Percentiles rank a stretch among this genome's conserved stretches.
Conservation (phyloP, 2,888 invertebrate genomes). For the Phalera bucephala region DNA sequence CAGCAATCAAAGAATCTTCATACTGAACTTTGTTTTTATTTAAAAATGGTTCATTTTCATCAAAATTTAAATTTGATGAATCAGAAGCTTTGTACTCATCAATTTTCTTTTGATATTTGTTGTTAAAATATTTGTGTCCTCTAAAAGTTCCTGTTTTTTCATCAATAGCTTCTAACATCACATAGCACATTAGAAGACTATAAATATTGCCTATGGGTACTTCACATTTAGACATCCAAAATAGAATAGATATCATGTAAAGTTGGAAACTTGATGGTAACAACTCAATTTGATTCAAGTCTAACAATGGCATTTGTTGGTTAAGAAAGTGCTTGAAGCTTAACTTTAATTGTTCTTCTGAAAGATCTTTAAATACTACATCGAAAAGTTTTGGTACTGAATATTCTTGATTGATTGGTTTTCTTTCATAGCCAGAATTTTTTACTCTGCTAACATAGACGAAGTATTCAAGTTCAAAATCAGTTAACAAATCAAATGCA, state of each 20-base stretch:
- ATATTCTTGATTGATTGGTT: constrained; percentile 47
- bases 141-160: constrained; percentile 80
- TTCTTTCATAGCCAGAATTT: constrained; percentile 50
- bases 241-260: constrained; percentile 81
- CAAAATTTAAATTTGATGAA: constrained; percentile 8
- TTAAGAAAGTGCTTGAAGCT: constrained; percentile 77
- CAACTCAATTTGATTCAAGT: constrained; percentile 54
- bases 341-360: constrained; percentile 44
- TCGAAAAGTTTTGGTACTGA: constrained; percentile 45
- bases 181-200: constrained; percentile 81
- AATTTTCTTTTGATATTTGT: constrained; percentile 64
- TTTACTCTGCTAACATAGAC: constrained; percentile 65
- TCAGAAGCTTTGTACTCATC: constrained; percentile 46
- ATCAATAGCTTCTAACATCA: constrained; percentile 83
- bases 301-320: constrained; percentile 56
- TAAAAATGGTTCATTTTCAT: constrained; percentile 51
- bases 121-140: constrained; percentile 70
- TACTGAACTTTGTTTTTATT: constrained; percentile 77
- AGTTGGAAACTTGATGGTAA: constrained; percentile 84
- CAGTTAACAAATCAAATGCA: constrained; percentile 78
- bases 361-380: constrained; percentile 44
- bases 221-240: constrained; percentile 80
- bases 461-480: constrained; percentile 57
- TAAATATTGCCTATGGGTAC: constrained; percentile 76
- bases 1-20: constrained; percentile 83